Base-by-base conservation (phyloP, 2,797 vertebrate species). In the Silurus lanzhouensis region DNA sequence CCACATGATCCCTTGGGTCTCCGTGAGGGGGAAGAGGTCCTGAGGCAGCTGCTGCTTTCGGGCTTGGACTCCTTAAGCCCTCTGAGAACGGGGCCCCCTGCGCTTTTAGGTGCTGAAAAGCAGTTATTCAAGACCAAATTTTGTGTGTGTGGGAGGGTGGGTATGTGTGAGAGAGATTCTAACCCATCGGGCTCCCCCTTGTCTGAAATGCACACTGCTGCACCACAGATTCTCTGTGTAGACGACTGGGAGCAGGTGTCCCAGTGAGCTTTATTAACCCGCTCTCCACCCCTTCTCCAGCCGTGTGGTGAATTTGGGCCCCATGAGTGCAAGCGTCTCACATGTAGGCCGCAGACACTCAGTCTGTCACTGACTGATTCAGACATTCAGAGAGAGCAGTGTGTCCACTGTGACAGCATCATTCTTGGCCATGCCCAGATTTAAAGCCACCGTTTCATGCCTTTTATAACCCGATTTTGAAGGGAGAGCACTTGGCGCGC, bases 171-270 rank as follows among this genome's bases (percentile, higher is more conserved):
- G 83, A 57, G 76, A 70, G 80, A 87, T 85, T 87, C 83, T 85
- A 85, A 82, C 74, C 85, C 83, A 57, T 81, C 58, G 82, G 85
- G 81, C 85, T 87, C 85, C 88, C 88, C 87, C 84, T 81, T 70
- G 80, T 90, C 83, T 87, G 88, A 90, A 89, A 87, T 86, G 83
- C 84, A 90, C 90, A 90, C 88, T 86, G 87, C 64, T 63, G 74
- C 84, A 88, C 81, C 83, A 71, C 87, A 82, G 86, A 88, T 88
- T 88, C 83, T 83, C 86, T 83, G 76, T 80, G 87, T 83, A 76
- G 86, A 89, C 84, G 86, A 55, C 83, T 88, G 83, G 85, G 86
- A 90, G 89, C 90, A 91, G 90, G 90, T 91, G 90, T 88, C 86
- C 87, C 85, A 85, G 83, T 80, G 88, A 86, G 89, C 86, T 85